Conservation (phyloP, 2,888 invertebrate genomes). For the Ditylenchus weischeri region DNA sequence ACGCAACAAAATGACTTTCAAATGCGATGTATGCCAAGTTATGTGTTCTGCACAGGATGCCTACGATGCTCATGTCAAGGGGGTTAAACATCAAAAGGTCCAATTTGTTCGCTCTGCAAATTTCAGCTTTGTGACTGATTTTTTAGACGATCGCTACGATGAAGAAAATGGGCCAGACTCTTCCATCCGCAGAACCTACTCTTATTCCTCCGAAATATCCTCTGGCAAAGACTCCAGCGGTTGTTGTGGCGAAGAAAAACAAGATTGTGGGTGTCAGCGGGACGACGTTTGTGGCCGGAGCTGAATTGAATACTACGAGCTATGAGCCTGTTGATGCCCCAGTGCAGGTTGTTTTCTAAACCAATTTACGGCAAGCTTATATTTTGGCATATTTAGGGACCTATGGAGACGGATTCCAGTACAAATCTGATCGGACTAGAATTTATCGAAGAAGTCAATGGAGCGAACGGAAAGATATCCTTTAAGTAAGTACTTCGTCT, state of each 20-base stretch:
- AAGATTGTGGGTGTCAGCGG: slow-evolving; percentile 30
- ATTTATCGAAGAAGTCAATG: slow-evolving; percentile 64
- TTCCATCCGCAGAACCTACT: slow-evolving; percentile 79
- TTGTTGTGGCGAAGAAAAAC: slow-evolving; percentile 22
- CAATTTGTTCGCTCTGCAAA: neutral
- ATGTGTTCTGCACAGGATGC: slow-evolving; percentile 97
- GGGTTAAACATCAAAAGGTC: slow-evolving; percentile 95
- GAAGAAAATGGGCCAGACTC: slow-evolving; percentile 92
- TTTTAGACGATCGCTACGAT: slow-evolving; percentile 78
- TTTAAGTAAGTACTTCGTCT: neutral
- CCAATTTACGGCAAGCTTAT: neutral
- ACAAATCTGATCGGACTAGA: slow-evolving; percentile 72
- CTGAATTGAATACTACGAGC: slow-evolving; percentile 40
- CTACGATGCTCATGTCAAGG: slow-evolving; percentile 87
- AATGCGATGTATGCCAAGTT: slow-evolving; percentile 95
- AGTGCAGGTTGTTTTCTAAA: neutral
- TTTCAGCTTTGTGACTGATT: slow-evolving; percentile 4
- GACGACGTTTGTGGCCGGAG: slow-evolving; percentile 69
- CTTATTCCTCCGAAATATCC: slow-evolving; percentile 65
- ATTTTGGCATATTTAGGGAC: slow-evolving; percentile 18
- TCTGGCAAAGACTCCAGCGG: slow-evolving; percentile 11
- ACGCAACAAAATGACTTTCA: slow-evolving; percentile 67
- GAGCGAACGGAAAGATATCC: slow-evolving; percentile 59
- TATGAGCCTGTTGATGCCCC: neutral
- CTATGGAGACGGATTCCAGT: slow-evolving; percentile 66